Base-by-base conservation (phyloP, 2,888 invertebrate species). In the Hermaeophaga mercurialis region DNA sequence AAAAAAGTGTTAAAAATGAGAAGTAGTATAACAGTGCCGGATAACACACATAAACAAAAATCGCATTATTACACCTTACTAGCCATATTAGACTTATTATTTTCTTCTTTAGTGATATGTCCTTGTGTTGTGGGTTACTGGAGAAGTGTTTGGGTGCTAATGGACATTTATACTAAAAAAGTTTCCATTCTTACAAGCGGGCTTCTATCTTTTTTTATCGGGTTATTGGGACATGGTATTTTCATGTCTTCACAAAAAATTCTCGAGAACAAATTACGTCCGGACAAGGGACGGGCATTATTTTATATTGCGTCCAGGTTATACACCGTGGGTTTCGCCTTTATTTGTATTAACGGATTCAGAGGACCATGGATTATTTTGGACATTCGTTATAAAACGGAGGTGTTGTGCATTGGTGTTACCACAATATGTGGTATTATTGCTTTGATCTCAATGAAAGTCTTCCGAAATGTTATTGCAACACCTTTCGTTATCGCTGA, bases 271-370 rank as follows among this genome's bases (percentile, higher is more conserved):
- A 74, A 81, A 64, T 79, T 88, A 9, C 81, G 85, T 72, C 90
- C 91, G 2, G 87, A 90, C 66, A 83, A 83, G 44, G 85, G 85
- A 59, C 77, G 89, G 56, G 77, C 89, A 50, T 80, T 84, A 45
- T 91, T 85, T 75, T 90, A 89, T 70, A 75, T 85, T 52, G 75
- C 83, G 53, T 91, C 91, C 61, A 80, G 93, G 53, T 64, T 86
- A 19, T 93, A 91, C 75, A 92, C 93, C 11, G 81, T 82, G 59
- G 73, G 87, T 63, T 91, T 89, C 70, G 91, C 88, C 6, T 83
- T 89, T 67, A 86, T 89, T 60, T 92, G 92, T 75, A 91, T 94
- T 36, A 92, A 90, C 71, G 90, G 90, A 57, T 94, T 93, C 93
- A 82, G 93, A 6, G 94, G 94, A 1, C 85, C 88, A 38, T 94